Evolutionary conservation across 2,113 vertebrate genomes (phyloP).

Genomic region (Crotophaga sulcirostris): DNA sequence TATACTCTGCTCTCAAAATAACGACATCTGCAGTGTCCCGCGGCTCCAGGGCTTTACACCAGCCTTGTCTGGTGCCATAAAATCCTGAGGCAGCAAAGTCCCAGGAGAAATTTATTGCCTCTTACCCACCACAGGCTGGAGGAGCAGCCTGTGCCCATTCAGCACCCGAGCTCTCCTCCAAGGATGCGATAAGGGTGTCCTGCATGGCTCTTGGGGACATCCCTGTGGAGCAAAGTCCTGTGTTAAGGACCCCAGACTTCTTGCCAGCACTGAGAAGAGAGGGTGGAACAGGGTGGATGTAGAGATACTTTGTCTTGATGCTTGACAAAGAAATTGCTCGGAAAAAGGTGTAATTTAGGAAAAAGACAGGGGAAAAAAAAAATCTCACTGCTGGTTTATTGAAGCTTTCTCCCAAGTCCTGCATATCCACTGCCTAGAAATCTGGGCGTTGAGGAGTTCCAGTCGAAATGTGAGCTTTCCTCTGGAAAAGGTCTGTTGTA

Average conservation of each 20-base stretch:
- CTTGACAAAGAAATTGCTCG: neutral
- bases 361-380: neutral
- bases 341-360: neutral
- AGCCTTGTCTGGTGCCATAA: neutral
- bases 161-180: neutral
- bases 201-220: neutral
- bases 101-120: neutral
- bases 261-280: neutral
- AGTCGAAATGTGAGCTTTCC: slow-evolving; percentile 23
- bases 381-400: neutral
- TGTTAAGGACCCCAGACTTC: neutral
- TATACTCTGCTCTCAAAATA: neutral
- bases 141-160: neutral
- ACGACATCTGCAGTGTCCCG: neutral
- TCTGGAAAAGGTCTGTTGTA: slow-evolving; percentile 44
- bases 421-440: neutral
- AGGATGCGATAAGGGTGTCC: neutral
- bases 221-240: rapidly evolving
- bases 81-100: slow-evolving; percentile 26
- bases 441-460: slow-evolving; percentile 7
- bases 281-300: neutral
- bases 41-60: neutral
- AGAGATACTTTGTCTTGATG: neutral
- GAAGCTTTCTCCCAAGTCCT: neutral
- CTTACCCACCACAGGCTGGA: neutral